Percentiles rank a stretch among this genome's conserved stretches.
Conservation (phyloP, 2,113 vertebrate species). For the Siniperca knerii region DNA sequence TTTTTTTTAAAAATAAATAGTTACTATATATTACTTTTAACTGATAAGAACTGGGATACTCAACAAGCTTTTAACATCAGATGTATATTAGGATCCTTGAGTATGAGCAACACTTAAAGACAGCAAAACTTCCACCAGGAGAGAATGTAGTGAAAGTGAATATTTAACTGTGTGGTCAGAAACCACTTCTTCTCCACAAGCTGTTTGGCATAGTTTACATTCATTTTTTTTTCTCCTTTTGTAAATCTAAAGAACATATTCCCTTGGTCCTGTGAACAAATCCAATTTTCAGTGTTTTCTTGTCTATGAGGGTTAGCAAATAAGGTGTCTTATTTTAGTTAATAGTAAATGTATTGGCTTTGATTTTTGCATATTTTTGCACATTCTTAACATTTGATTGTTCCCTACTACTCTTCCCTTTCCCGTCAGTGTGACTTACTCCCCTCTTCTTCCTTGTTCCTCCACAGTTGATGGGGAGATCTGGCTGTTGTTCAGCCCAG, state of each 20-base stretch:
- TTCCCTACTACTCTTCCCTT: not conserved
- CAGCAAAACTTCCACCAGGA: not conserved
- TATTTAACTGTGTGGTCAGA: conserved; percentile 4
- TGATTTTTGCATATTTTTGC: not conserved
- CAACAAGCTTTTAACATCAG: not conserved
- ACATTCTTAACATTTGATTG: not conserved
- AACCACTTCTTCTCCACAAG: not conserved
- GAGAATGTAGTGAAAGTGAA: not conserved
- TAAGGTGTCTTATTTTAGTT: not conserved
- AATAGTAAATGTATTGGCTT: not conserved
- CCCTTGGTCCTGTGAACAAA: not conserved
- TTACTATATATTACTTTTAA: not conserved
- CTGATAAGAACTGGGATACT: not conserved
- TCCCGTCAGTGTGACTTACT: conserved; percentile 1
- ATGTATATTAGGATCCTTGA: no score
- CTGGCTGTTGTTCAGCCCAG: conserved; percentile 57
- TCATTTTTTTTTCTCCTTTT: not conserved
- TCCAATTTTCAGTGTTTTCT: no score
- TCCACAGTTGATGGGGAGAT: conserved; percentile 53
- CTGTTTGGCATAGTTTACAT: not conserved
- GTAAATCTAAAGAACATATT: not conserved
- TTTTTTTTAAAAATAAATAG: not conserved
- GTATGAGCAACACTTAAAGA: not conserved
- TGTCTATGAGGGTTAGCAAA: not conserved
- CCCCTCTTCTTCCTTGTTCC: not conserved